phyloP scores from a whole-genome alignment of 2,113 vertebrate genomes.

The Ondatra zibethicus region DNA sequence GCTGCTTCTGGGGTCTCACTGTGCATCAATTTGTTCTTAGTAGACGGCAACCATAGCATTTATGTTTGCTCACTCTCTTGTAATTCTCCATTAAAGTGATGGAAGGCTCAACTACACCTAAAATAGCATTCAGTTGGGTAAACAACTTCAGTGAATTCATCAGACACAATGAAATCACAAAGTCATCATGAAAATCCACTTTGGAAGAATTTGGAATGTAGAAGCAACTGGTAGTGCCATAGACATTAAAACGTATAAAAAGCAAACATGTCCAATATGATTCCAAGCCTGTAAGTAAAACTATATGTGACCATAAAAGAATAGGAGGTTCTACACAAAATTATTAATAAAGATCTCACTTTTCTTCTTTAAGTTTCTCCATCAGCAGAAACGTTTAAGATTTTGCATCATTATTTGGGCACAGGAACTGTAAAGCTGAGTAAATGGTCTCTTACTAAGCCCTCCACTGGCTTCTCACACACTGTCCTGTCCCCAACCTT shows the following conservation, averaged over 20 bases:
- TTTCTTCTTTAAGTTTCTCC: background rate
- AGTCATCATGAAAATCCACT: background rate
- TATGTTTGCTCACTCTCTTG: background rate
- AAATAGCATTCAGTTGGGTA: background rate
- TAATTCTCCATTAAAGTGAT: background rate
- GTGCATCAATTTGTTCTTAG: background rate
- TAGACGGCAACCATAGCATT: background rate
- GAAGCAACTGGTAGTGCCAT: background rate
- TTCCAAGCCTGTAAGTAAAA: background rate
- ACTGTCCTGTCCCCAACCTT: too few relatives aligned
- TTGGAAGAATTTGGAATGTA: background rate
- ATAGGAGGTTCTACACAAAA: background rate
- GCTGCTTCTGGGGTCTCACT: background rate
- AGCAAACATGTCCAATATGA: background rate
- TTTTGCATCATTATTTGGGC: background rate
- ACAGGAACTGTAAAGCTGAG: too few relatives aligned
- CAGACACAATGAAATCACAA: conserved; percentile 17
- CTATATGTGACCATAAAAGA: background rate
- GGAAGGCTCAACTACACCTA: background rate
- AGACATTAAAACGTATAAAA: background rate
- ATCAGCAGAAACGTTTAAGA: background rate
- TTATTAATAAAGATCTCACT: background rate
- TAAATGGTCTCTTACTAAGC: background rate
- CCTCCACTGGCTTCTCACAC: background rate
- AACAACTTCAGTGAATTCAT: background rate